Percentiles rank a stretch among this genome's conserved stretches.
phyloP scores from a whole-genome alignment of 2,113 vertebrate genomes.

The Neogale vison region DNA sequence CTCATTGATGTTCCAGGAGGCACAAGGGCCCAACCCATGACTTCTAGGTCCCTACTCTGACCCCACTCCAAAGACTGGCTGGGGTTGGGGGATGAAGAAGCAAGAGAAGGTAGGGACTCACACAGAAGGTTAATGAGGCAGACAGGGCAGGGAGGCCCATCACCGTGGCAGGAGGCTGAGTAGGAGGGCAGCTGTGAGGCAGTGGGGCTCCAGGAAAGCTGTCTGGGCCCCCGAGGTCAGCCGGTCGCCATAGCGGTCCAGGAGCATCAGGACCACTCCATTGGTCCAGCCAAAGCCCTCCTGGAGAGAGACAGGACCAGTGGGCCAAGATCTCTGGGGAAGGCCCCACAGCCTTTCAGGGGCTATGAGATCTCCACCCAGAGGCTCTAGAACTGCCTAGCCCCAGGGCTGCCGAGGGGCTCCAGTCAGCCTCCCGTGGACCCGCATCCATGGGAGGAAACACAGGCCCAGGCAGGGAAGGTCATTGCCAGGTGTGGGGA shows the following conservation, averaged over 20 bases:
- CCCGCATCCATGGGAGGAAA: neutral
- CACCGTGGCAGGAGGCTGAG: neutral
- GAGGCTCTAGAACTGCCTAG: neutral
- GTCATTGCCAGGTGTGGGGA: neutral
- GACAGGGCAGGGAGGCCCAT: neutral
- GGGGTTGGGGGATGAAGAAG: too few relatives aligned
- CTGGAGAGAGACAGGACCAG: constrained; percentile 68
- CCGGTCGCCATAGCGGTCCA: constrained; percentile 83
- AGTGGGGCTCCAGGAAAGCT: neutral
- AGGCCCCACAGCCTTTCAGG: neutral
- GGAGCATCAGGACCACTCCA: constrained; percentile 86
- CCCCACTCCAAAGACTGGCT: neutral
- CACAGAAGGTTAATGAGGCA: neutral
- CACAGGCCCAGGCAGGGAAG: neutral
- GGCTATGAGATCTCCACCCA: neutral
- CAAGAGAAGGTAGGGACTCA: neutral
- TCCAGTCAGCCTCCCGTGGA: neutral
- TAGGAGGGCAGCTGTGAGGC: neutral
- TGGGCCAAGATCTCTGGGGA: neutral
- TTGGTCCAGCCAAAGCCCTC: constrained; percentile 92
- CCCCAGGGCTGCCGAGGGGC: neutral
- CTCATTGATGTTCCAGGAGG: neutral
- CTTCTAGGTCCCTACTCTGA: neutral
- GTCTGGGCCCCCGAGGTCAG: constrained; percentile 42
- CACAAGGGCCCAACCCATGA: neutral